A percentile compares a stretch with the other conserved stretches of the same genome.
Evolutionary conservation across 2,797 vertebrate species (phyloP).

Genomic region (Prionace glauca): DNA sequence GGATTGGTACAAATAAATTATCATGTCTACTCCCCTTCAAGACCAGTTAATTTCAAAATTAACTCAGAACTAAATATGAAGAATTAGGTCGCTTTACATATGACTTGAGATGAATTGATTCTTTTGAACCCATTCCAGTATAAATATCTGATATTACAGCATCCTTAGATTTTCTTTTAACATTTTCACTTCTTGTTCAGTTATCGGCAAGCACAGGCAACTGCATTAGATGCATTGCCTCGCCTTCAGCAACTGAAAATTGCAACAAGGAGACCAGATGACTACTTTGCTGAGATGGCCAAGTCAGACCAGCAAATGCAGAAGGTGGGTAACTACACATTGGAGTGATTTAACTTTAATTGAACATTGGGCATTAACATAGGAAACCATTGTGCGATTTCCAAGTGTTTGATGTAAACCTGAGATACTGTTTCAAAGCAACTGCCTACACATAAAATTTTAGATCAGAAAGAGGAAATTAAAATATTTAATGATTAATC

Average conservation of each 20-base stretch:
- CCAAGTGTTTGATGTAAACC: not conserved
- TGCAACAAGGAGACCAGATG: conserved; percentile 79
- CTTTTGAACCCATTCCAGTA: not conserved
- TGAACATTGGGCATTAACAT: not conserved
- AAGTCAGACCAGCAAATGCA: conserved; percentile 98
- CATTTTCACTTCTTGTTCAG: conserved; percentile 51
- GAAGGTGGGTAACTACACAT: conserved; percentile 63
- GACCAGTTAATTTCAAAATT: not conserved
- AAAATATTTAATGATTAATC: not conserved
- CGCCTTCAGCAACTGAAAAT: conserved; percentile 67
- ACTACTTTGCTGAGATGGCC: conserved; percentile 98
- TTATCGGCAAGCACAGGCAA: conserved; percentile 86
- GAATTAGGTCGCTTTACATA: not conserved
- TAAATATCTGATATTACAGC: not conserved
- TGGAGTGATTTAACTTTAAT: not conserved
- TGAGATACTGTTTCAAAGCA: not conserved
- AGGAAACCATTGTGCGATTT: not conserved
- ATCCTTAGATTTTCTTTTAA: not conserved
- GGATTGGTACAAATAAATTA: not conserved
- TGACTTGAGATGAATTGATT: not conserved
- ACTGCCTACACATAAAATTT: not conserved
- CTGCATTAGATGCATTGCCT: conserved; percentile 76
- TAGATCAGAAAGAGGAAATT: not conserved
- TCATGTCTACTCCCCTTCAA: not conserved
- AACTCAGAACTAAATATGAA: not conserved